phyloP scores from a whole-genome alignment of 2,113 vertebrate species.

The Zosterops pallidus region DNA sequence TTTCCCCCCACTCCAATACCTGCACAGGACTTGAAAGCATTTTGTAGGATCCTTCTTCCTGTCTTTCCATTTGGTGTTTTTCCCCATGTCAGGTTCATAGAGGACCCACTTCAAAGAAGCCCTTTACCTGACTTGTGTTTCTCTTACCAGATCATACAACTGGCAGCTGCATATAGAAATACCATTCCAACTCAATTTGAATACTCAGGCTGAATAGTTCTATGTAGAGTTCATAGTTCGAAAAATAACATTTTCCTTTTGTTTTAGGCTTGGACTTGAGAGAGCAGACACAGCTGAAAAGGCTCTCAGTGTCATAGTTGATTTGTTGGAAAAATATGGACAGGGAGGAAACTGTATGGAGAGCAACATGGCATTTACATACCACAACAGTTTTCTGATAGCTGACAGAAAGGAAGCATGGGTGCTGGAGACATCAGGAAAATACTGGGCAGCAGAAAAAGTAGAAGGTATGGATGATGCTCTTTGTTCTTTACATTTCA shows the following conservation, averaged over 20 bases:
- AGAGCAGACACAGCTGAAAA: conserved; percentile 90
- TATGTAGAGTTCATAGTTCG: not conserved
- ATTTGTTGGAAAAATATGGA: conserved; percentile 88
- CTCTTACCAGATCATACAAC: not conserved
- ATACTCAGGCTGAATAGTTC: not conserved
- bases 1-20: not conserved
- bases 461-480: conserved; percentile 73
- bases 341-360: conserved; percentile 94
- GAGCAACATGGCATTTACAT: conserved; percentile 82
- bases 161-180: not conserved
- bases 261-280: conserved; percentile 90
- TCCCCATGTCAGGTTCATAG: not conserved
- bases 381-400: conserved; percentile 97
- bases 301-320: conserved; percentile 84
- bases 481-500: not conserved
- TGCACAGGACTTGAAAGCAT: fast-evolving
- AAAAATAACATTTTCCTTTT: conserved; percentile 10
- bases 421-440: conserved; percentile 93
- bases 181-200: not conserved
- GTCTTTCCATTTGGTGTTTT: not conserved
- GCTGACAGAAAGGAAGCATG: conserved; percentile 91
- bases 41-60: not conserved
- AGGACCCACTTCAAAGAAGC: not conserved
- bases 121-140: not conserved
- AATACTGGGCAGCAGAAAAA: conserved; percentile 93